Conservation (phyloP, 2,888 invertebrate species). For the Lordiphosa andalusiaca region DNA sequence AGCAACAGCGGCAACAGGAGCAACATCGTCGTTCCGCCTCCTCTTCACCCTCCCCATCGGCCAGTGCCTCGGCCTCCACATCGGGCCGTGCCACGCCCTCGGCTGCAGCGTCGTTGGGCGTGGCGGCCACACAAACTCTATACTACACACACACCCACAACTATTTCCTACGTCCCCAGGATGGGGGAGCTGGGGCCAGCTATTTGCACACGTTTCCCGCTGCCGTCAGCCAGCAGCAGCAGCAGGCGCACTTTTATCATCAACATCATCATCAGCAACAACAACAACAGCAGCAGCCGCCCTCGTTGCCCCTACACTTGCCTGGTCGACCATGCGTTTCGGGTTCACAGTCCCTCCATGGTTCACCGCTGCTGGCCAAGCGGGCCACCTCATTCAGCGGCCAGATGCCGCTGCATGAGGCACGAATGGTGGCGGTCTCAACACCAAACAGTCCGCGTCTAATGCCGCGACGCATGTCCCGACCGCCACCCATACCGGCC, state of each 20-base stretch:
- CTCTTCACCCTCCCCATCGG: constrained; percentile 43
- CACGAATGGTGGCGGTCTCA: constrained; percentile 77
- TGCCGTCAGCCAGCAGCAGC: constrained; percentile 67
- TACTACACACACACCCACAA: constrained; percentile 64
- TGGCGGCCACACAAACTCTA: constrained; percentile 50
- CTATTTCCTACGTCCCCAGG: constrained; percentile 71
- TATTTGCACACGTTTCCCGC: constrained; percentile 79
- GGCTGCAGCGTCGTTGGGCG: constrained; percentile 38
- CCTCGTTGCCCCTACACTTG: constrained; percentile 47
- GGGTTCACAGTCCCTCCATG: constrained; percentile 70
- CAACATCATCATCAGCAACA: constrained; percentile 49
- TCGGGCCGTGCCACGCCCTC: constrained; percentile 74
- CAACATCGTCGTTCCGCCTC: constrained; percentile 27
- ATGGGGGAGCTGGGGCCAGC: constrained; percentile 45
- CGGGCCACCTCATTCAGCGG: constrained; percentile 78
- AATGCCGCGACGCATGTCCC: constrained; percentile 83
- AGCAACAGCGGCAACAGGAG: constrained; percentile 83
- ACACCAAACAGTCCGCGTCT: constrained; percentile 88
- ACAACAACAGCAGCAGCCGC: constrained; percentile 44
- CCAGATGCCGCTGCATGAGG: constrained; percentile 66
- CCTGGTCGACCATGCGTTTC: constrained; percentile 41
- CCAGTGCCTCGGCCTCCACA: constrained; percentile 33
- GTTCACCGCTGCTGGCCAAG: constrained; percentile 77
- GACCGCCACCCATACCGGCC: constrained; percentile 78
- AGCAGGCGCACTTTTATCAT: constrained; percentile 49